Conservation (phyloP, 2,113 vertebrate species). For the Passer montanus region DNA sequence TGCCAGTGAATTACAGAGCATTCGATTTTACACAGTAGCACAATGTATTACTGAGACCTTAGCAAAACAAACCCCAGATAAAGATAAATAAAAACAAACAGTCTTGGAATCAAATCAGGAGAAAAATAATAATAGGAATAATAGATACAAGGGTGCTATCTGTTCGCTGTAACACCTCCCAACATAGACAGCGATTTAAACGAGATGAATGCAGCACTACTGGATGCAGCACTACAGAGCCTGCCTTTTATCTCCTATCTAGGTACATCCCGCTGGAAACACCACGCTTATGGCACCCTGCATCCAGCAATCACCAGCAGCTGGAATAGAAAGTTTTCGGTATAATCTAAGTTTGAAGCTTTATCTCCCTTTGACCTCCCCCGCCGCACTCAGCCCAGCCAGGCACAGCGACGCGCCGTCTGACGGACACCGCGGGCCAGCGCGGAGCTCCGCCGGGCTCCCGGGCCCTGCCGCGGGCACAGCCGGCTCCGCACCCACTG, state of each 20-base stretch:
- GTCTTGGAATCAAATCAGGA: background rate
- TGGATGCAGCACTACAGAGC: background rate
- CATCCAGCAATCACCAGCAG: background rate
- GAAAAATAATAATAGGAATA: background rate
- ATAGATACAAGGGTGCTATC: background rate
- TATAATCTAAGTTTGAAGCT: background rate
- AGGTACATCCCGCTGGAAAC: background rate
- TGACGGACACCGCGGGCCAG: fast-evolving
- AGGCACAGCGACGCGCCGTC: background rate
- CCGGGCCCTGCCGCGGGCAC: background rate
- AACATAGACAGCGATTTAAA: background rate
- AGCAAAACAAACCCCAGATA: background rate
- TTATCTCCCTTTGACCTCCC: background rate
- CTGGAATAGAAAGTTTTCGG: background rate
- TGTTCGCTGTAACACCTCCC: background rate
- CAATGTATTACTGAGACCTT: background rate
- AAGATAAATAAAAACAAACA: background rate
- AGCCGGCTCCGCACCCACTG: background rate
- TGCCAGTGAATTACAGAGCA: background rate
- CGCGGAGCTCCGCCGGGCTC: background rate
- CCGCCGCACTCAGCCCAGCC: fast-evolving
- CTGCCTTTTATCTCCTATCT: background rate
- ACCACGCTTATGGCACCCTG: background rate
- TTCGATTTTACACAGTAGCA: background rate
- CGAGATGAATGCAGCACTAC: background rate